These are phyloP conservation scores for Strongylocentrotus purpuratus DNA, from an alignment of 35 echinoderm and acorn worm genomes.

Conservation along the genomic window DNA sequence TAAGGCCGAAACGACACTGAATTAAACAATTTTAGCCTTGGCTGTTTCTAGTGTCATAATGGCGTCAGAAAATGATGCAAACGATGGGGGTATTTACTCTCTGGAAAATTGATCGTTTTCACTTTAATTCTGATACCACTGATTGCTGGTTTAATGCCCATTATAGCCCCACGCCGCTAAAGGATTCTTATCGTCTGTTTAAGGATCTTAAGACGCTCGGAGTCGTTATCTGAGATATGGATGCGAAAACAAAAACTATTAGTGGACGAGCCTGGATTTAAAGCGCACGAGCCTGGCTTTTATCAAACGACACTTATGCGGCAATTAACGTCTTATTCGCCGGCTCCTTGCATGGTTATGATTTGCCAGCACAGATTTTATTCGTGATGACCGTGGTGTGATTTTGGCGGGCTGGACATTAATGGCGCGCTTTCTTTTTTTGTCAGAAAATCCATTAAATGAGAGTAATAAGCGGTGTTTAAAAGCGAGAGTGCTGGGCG, in stretches of 20 bases:
- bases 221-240: background rate
- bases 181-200: background rate
- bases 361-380: background rate
- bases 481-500: background rate
- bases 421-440: background rate
- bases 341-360: background rate
- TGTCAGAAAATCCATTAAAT: background rate
- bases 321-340: conserved; percentile 9
- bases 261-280: background rate
- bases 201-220: background rate
- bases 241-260: background rate
- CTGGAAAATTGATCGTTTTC: background rate
- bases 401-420: background rate
- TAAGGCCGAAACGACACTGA: background rate
- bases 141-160: background rate
- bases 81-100: background rate
- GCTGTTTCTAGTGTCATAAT: background rate
- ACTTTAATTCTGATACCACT: background rate
- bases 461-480: background rate
- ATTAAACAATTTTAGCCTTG: background rate
- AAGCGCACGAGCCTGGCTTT: background rate
- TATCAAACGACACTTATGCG: background rate
- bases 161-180: background rate
- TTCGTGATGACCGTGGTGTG: background rate
- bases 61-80: background rate